These are phyloP conservation scores for Thunnus albacares DNA, from an alignment of 2,797 vertebrate species.

Conservation along the genomic window DNA sequence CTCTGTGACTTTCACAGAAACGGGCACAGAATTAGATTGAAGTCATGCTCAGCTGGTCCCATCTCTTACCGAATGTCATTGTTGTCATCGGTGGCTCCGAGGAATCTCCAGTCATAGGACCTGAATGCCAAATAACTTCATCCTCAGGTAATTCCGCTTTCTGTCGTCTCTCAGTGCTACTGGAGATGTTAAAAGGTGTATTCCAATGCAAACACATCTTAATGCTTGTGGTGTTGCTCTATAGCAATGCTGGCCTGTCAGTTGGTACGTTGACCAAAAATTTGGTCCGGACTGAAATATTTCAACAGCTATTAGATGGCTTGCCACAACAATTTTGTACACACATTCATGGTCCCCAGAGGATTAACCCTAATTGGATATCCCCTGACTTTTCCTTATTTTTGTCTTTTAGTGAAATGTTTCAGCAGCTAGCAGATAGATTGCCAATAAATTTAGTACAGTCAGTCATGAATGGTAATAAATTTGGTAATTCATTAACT, in stretches of 20 bases:
- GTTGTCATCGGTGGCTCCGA: conserved; percentile 64
- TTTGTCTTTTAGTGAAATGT: no score
- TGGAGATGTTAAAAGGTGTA: conserved; percentile 1
- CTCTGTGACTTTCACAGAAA: conserved; percentile 76
- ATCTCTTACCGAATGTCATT: conserved; percentile 73
- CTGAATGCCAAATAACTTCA: conserved; percentile 65
- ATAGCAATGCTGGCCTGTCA: no score
- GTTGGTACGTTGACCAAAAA: no score
- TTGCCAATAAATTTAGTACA: no score
- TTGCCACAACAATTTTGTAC: background rate
- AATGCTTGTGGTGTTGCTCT: background rate
- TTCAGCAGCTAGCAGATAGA: no score
- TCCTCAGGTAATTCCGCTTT: conserved; percentile 46
- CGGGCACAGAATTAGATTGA: conserved; percentile 76
- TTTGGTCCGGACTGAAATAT: no score
- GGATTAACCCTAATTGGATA: no score
- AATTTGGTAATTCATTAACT: no score
- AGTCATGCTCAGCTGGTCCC: conserved; percentile 75
- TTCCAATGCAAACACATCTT: conserved; percentile 22
- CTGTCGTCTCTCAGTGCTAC: background rate
- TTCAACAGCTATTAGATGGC: background rate
- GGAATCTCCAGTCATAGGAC: conserved; percentile 54
- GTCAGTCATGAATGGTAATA: no score
- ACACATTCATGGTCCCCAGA: background rate
- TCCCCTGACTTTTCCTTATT: no score